Conservation (phyloP, 2,888 invertebrate genomes). For the Drosophila hamatofila region DNA sequence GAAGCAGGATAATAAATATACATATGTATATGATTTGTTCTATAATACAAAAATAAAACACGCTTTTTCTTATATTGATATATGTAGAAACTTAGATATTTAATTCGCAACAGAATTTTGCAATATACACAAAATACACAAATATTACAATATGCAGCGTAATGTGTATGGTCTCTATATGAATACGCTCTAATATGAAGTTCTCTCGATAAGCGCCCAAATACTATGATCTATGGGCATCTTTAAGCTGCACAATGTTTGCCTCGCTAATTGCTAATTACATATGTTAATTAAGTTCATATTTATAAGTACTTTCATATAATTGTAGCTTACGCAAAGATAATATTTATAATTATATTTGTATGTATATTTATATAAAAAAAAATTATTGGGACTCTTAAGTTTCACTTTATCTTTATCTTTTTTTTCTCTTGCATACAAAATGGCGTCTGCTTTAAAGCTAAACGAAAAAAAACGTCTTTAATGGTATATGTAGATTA, state of each 20-base stretch:
- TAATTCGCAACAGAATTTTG: constrained; percentile 64
- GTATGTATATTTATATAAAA: constrained; percentile 7
- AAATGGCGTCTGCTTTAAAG: constrained; percentile 70
- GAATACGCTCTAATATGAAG: constrained; percentile 20
- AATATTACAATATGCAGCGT: constrained; percentile 37
- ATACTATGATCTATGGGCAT: not conserved
- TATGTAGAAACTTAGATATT: constrained; percentile 49
- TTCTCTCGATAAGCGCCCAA: constrained; percentile 30
- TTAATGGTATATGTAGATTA: constrained; percentile 6
- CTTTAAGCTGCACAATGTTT: constrained; percentile 17
- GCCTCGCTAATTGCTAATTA: constrained; percentile 16
- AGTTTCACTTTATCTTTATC: constrained; percentile 61
- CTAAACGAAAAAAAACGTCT: constrained; percentile 48
- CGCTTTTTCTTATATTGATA: constrained; percentile 13
- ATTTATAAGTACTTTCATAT: constrained; percentile 12
- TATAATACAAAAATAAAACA: not conserved
- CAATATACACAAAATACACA: constrained; percentile 55
- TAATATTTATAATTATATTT: not conserved
- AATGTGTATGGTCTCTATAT: constrained; percentile 27
- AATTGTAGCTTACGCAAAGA: constrained; percentile 32
- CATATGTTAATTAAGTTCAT: constrained; percentile 28
- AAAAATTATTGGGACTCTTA: constrained; percentile 43
- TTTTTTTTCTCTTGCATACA: constrained; percentile 54
- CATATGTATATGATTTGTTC: not conserved
- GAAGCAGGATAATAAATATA: too few relatives aligned